Evolutionary conservation across 1,140 invertebrate genomes (phyloP), one percentile per base, ranked within the genome.

Genomic region (Bombus waltoni): DNA sequence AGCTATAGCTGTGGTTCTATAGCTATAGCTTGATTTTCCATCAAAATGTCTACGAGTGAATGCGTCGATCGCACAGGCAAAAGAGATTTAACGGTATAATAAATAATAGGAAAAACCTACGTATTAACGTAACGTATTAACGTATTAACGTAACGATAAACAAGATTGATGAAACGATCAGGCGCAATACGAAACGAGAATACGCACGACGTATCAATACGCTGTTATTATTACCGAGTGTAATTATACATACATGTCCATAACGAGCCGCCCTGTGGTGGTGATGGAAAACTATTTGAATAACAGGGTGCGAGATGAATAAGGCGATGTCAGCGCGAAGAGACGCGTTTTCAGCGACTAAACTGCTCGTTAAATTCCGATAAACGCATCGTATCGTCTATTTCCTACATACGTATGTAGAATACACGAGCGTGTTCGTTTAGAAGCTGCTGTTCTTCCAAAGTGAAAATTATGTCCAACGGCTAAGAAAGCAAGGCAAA

Each of bases 251-350:
- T 78, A 78, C 8, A n/a, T n/a, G 59, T n/a, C 59, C 59, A n/a
- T 62, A n/a, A 62, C 28, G 28, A 28, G 59, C 3, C 28, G 28
- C 59, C 59, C 59, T 11, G 3, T 62, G 28, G 11, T 76, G 68
- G 76, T 40, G 47, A 78, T 42, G 65, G 74, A 78, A 83, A 78
- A 83, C n/a, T 65, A 42, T 75, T 82, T 59, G 77, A 83, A 83
- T 78, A 66, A 83, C 35, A 83, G 62, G 72, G 62, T 65, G 72
- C 32, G 57, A 32, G 73, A 35, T 28, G 35, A 40, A n/a, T 42
- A 42, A 28, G 3, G 81, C 42, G 32, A 25, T 76, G 72, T 76
- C 72, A 83, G 40, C 11, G 22, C 38, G 73, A 13, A 40, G 44
- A 62, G 44, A 59, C 70, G 62, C 13, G 59, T 76, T 76, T 76